Conservation (phyloP, 1,140 invertebrate species). For the Brachionus manjavacas region DNA sequence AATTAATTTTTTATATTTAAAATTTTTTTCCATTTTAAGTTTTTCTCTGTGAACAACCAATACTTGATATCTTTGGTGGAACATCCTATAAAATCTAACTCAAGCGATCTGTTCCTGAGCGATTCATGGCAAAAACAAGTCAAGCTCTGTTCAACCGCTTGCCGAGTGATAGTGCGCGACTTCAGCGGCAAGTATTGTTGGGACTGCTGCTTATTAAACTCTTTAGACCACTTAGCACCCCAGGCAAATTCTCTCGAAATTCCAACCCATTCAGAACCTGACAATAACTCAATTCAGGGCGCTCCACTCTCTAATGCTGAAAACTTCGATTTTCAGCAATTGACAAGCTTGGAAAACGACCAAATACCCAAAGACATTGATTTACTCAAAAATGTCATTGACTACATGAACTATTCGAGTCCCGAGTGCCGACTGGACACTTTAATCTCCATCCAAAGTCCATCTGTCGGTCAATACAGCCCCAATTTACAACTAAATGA, state of each 20-base stretch:
- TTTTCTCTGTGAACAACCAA: constrained; percentile 75
- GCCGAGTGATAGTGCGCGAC: constrained; percentile 80
- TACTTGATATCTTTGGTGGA: constrained; percentile 83
- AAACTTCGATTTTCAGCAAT: background rate
- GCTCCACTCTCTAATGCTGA: background rate
- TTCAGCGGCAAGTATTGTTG: constrained; percentile 92
- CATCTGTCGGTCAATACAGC: background rate
- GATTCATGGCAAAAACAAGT: background rate
- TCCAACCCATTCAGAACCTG: background rate
- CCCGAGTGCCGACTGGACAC: constrained; percentile 4
- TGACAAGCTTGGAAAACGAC: background rate
- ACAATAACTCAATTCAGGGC: background rate
- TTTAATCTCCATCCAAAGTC: background rate
- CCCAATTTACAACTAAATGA: background rate
- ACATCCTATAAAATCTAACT: constrained; percentile 63
- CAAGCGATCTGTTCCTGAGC: constrained; percentile 7
- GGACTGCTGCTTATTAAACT: constrained; percentile 83
- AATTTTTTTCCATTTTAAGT: too few relatives aligned
- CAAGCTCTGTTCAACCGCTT: constrained; percentile 58
- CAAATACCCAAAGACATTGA: constrained; percentile 15
- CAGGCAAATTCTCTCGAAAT: background rate
- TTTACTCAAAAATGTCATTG: background rate
- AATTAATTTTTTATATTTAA: too few relatives aligned
- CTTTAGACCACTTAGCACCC: constrained; percentile 49
- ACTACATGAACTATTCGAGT: constrained; percentile 23